A percentile compares a stretch with the other conserved stretches of the same genome.
These are phyloP conservation scores for Notolabrus celidotus DNA, from an alignment of 2,797 vertebrate genomes.

Conservation along the genomic window DNA sequence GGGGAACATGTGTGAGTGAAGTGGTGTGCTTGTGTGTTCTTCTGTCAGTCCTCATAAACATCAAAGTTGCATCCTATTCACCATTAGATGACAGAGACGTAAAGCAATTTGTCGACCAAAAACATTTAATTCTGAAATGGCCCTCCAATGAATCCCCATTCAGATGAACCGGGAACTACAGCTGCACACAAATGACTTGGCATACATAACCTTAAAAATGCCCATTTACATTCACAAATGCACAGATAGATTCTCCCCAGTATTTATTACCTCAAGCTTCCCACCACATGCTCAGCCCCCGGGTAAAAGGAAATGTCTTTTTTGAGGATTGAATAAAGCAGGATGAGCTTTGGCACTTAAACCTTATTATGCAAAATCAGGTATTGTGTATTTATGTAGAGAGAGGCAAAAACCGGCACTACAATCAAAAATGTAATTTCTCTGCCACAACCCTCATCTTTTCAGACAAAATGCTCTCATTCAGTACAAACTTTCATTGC, in stretches of 20 bases:
- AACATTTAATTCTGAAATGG: constrained; percentile 97
- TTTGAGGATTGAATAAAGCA: constrained; percentile 77
- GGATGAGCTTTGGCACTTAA: constrained; percentile 76
- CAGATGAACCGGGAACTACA: constrained; percentile 89
- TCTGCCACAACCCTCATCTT: constrained; percentile 47
- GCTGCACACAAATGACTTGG: constrained; percentile 64
- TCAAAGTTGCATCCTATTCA: constrained; percentile 93
- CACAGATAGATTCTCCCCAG: background rate
- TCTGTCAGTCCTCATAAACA: constrained; percentile 94
- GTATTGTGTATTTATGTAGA: constrained; percentile 68
- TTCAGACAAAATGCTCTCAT: constrained; percentile 36
- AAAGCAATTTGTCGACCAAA: constrained; percentile 97
- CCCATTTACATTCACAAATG: constrained; percentile 10
- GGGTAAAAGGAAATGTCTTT: constrained; percentile 70
- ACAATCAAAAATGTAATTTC: constrained; percentile 83
- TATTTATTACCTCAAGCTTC: background rate
- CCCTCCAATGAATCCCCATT: constrained; percentile 94
- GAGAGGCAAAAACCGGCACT: constrained; percentile 61
- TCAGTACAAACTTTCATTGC: constrained; percentile 10
- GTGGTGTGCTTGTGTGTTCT: constrained; percentile 62
- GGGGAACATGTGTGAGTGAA: constrained; percentile 38
- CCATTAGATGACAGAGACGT: constrained; percentile 93
- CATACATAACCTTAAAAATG: constrained; percentile 47
- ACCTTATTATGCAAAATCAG: constrained; percentile 82
- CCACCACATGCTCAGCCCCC: constrained; percentile 48